These are phyloP conservation scores for Anastrepha ludens DNA, from an alignment of 1,140 invertebrate genomes.

Conservation along the genomic window DNA sequence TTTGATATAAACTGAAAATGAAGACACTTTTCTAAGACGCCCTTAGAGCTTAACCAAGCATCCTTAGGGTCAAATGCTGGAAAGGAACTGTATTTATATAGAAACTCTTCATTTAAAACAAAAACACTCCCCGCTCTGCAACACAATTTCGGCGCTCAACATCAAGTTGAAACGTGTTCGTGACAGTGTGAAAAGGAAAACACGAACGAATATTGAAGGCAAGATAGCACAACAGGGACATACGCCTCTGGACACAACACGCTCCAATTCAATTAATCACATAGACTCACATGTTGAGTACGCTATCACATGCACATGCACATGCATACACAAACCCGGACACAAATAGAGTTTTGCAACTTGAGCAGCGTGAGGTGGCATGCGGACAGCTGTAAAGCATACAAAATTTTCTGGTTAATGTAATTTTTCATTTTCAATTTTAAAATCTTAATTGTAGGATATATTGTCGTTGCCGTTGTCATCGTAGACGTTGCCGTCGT, in stretches of 20 bases:
- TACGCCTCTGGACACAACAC: slow-evolving; percentile 29
- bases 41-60: slow-evolving; percentile 6
- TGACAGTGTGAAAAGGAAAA: slow-evolving; percentile 1
- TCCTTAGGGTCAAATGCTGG: background rate
- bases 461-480: background rate
- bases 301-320: background rate
- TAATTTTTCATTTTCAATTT: slow-evolving; percentile 53
- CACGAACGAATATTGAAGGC: slow-evolving; percentile 13
- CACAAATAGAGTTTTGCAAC: background rate
- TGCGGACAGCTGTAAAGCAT: background rate
- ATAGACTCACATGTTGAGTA: slow-evolving; percentile 28
- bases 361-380: background rate
- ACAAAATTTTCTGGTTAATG: slow-evolving; percentile 44
- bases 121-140: background rate
- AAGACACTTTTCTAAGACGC: background rate
- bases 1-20: background rate
- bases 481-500: background rate
- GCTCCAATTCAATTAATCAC: slow-evolving; percentile 50
- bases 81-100: slow-evolving; percentile 7
- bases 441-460: slow-evolving; percentile 49
- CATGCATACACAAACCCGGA: background rate
- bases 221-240: background rate
- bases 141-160: background rate
- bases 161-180: background rate
- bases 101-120: slow-evolving; percentile 36